Conservation (phyloP, 2,797 vertebrate genomes). For the Neosalanx taihuensis region DNA sequence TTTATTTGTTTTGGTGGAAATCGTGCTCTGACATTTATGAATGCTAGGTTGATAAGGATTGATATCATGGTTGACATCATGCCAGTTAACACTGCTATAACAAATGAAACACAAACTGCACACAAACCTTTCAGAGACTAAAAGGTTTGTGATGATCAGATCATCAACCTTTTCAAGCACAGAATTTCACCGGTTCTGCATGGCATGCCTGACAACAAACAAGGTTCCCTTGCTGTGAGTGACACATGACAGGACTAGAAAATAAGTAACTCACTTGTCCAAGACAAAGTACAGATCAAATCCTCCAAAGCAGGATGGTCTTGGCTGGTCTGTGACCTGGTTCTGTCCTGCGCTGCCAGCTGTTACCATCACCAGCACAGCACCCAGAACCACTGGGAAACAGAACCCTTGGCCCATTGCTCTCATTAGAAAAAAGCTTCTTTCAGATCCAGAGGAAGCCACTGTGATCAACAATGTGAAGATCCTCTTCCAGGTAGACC, state of each 20-base stretch:
- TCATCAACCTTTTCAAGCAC: background rate
- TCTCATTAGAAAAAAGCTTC: conserved; percentile 52
- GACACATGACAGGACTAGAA: background rate
- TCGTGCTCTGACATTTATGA: too few relatives aligned
- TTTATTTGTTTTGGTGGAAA: too few relatives aligned
- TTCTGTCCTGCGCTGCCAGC: conserved; percentile 75
- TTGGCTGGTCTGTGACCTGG: conserved; percentile 69
- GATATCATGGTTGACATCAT: too few relatives aligned
- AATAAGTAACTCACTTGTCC: conserved; percentile 88
- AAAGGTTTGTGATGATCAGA: background rate
- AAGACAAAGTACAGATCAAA: conserved; percentile 98
- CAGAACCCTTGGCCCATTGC: conserved; percentile 75
- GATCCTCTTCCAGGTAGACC: conserved; percentile 37
- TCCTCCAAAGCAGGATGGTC: conserved; percentile 89
- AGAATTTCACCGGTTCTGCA: background rate
- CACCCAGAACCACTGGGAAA: conserved; percentile 67
- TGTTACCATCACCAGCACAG: conserved; percentile 68
- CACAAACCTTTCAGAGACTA: too few relatives aligned
- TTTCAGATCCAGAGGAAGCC: conserved; percentile 22
- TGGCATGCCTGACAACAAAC: background rate
- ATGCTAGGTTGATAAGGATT: too few relatives aligned
- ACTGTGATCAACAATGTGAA: conserved; percentile 14
- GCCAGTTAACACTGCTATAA: too few relatives aligned
- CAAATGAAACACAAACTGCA: too few relatives aligned
- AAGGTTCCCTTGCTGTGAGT: background rate